Evolutionary conservation across 2,888 invertebrate species (phyloP).

Genomic region (Holacanthella duospinosa): DNA sequence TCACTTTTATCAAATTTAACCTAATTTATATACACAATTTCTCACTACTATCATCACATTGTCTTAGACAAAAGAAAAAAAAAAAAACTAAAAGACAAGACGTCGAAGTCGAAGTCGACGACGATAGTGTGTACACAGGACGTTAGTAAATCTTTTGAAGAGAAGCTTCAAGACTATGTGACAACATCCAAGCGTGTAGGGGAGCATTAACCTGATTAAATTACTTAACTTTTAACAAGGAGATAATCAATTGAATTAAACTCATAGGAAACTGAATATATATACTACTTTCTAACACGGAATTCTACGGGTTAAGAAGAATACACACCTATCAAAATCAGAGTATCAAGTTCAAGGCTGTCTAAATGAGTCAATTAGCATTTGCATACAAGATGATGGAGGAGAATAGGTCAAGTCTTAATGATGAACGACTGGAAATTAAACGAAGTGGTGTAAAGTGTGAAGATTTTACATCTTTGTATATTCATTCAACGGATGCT

Average conservation of each 20-base stretch:
- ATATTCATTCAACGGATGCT: constrained; percentile 47
- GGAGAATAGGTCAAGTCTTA: constrained; percentile 28
- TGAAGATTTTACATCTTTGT: constrained; percentile 80
- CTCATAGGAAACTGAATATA: not conserved
- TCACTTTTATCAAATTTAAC: not conserved
- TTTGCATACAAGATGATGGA: constrained; percentile 36
- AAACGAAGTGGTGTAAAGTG: constrained; percentile 43
- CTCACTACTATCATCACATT: not conserved
- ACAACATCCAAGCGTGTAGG: too few species aligned
- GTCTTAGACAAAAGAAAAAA: not conserved
- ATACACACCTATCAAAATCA: not conserved
- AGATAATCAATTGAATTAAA: not conserved
- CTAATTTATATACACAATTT: not conserved
- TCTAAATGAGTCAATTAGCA: constrained; percentile 27
- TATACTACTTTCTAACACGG: not conserved
- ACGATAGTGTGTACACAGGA: too few species aligned
- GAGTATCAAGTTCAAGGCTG: too few species aligned
- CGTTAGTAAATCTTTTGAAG: too few species aligned
- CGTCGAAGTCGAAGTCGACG: too few species aligned
- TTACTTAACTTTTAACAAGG: constrained; percentile 4
- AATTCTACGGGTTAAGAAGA: not conserved
- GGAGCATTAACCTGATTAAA: not conserved
- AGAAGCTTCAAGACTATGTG: too few species aligned
- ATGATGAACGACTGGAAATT: constrained; percentile 27
- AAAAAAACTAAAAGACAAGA: not conserved